A percentile compares a stretch with the other conserved stretches of the same genome.
These are phyloP conservation scores for Pteruthius melanotis DNA, from an alignment of 2,113 vertebrate genomes.

Conservation along the genomic window DNA sequence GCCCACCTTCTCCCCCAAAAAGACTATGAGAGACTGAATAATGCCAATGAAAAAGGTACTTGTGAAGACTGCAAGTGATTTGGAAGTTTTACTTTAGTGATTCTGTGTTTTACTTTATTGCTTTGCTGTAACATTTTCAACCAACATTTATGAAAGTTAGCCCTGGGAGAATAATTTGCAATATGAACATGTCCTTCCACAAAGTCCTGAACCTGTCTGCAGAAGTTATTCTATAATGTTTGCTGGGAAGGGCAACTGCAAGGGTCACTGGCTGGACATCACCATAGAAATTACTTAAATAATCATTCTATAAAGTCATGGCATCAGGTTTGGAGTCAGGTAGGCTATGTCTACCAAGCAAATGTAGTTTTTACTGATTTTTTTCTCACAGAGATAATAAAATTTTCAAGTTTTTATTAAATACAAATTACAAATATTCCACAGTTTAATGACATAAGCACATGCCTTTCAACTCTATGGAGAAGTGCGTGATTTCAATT, in stretches of 20 bases:
- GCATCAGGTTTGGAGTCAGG: neutral
- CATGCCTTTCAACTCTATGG: neutral
- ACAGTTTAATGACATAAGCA: neutral
- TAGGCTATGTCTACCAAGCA: neutral
- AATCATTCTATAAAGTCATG: neutral
- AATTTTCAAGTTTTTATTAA: neutral
- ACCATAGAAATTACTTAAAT: neutral
- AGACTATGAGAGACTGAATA: constrained; percentile 70
- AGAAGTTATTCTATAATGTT: neutral
- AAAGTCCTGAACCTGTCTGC: neutral
- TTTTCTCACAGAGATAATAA: neutral
- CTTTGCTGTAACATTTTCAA: neutral
- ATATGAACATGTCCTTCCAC: neutral
- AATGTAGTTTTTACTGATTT: neutral
- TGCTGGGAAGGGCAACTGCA: neutral
- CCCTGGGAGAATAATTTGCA: neutral
- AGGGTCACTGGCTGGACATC: neutral
- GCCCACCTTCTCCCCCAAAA: constrained; percentile 71
- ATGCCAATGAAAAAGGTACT: constrained; percentile 76
- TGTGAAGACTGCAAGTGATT: neutral
- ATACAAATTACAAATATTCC: neutral
- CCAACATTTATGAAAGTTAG: neutral
- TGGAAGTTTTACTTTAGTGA: no score
- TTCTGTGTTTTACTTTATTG: neutral
- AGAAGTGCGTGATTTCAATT: neutral